Conservation (phyloP, 2,888 invertebrate species). For the Nemotelus nigrinus region DNA sequence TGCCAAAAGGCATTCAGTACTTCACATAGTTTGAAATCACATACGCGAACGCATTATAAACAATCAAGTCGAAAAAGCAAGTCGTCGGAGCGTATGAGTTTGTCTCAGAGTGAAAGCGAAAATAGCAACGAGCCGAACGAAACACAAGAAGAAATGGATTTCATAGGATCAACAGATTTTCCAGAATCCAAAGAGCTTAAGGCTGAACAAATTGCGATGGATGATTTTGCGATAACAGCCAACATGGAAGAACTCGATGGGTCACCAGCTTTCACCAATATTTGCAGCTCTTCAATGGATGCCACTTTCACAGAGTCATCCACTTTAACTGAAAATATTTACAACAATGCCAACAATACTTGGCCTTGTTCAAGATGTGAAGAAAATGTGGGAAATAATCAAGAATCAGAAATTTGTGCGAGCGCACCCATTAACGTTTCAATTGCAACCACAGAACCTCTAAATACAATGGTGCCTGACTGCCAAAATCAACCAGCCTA, state of each 20-base stretch:
- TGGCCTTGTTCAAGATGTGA: neutral
- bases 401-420: neutral
- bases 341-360: neutral
- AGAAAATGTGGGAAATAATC: neutral
- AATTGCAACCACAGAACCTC: neutral
- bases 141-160: neutral
- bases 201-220: neutral
- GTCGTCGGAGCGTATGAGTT: neutral
- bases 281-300: neutral
- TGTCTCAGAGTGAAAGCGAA: constrained; percentile 32
- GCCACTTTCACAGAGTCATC: neutral
- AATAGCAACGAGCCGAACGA: constrained; percentile 26
- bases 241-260: neutral
- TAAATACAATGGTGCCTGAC: neutral
- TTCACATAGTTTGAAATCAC: constrained; percentile 83
- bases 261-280: neutral
- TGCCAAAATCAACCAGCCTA: neutral
- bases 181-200: neutral
- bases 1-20: constrained; percentile 85
- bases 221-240: neutral
- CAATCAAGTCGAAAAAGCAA: constrained; percentile 52
- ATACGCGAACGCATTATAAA: constrained; percentile 78
- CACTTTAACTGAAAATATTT: neutral
- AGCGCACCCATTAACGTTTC: neutral
- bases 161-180: neutral